Evolutionary conservation across 2,113 vertebrate genomes (phyloP).

Genomic region (Phalacrocorax aristotelis): DNA sequence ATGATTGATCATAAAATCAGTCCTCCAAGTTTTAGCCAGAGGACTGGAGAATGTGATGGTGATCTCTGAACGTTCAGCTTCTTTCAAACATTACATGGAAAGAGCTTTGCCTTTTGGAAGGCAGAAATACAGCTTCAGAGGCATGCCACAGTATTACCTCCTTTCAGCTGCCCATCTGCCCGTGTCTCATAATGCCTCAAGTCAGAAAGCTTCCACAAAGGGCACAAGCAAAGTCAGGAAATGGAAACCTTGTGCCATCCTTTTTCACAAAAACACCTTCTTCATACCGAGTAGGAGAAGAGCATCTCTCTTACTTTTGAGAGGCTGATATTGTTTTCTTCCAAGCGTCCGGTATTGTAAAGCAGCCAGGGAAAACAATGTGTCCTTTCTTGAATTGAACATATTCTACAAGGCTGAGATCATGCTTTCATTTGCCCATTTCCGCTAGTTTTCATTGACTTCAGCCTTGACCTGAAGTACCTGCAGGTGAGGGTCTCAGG

Average conservation of each 20-base stretch:
- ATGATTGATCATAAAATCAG: not conserved
- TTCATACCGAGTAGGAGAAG: not conserved
- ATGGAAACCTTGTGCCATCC: not conserved
- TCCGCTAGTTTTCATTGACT: not conserved
- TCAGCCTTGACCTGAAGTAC: not conserved
- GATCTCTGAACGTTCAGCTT: not conserved
- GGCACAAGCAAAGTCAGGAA: not conserved
- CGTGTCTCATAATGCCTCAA: not conserved
- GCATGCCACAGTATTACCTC: fast-evolving
- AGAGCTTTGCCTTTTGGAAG: not conserved
- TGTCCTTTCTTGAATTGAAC: not conserved
- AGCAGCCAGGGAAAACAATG: not conserved
- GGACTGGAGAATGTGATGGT: not conserved
- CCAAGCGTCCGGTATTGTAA: not conserved
- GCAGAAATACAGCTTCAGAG: not conserved
- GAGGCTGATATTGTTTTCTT: not conserved
- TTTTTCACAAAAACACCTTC: not conserved
- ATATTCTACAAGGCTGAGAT: not conserved
- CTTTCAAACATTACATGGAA: not conserved
- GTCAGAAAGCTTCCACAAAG: not conserved
- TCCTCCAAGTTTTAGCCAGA: not conserved
- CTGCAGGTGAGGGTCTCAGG: not conserved
- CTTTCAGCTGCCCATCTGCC: not conserved
- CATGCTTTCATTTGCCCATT: not conserved
- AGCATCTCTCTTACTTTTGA: not conserved